Evolutionary conservation across 2,113 vertebrate species (phyloP).

Genomic region (Callospermophilus lateralis): DNA sequence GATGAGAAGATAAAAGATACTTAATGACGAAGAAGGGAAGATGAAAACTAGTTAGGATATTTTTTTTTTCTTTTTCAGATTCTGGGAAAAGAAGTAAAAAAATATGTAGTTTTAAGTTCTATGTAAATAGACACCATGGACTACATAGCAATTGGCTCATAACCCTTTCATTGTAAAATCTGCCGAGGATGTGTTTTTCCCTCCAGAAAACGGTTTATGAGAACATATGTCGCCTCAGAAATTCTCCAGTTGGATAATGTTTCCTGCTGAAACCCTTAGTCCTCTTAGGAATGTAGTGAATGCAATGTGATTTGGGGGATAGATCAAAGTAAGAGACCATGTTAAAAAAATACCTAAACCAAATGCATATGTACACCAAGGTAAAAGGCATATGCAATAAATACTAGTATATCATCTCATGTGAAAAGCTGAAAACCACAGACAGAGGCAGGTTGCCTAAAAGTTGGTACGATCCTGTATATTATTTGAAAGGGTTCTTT

Average conservation of each 20-base stretch:
- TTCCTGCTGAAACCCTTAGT: background rate
- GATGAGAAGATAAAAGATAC: background rate
- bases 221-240: constrained; percentile 35
- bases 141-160: background rate
- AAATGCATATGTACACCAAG: constrained; percentile 15
- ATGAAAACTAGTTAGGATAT: background rate
- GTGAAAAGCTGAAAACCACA: background rate
- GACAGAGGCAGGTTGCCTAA: background rate
- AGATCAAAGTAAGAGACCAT: background rate
- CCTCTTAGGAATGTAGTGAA: constrained; percentile 2
- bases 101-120: background rate
- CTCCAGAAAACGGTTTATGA: background rate
- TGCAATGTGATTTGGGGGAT: background rate
- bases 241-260: background rate
- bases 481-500: background rate
- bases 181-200: background rate
- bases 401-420: background rate
- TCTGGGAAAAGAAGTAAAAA: background rate
- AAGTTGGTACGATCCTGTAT: background rate
- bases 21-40: background rate
- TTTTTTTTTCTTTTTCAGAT: background rate
- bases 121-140: background rate
- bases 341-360: background rate
- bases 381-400: constrained; percentile 15
- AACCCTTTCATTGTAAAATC: constrained; percentile 21